Conservation (phyloP, 2,113 vertebrate genomes). For the Triplophysa tibetana region DNA sequence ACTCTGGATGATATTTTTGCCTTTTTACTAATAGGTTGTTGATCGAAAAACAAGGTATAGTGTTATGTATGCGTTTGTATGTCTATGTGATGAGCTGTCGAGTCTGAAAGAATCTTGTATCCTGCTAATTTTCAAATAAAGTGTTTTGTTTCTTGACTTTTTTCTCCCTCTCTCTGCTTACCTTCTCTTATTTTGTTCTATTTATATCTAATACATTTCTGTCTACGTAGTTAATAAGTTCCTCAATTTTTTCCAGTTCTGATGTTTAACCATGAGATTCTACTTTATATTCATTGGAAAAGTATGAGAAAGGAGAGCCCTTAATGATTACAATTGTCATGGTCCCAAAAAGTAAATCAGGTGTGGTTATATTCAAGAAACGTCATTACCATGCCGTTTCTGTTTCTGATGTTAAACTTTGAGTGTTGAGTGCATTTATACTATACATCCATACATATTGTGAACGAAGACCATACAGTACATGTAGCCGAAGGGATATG, state of each 20-base stretch:
- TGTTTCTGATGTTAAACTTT: background rate
- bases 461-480: background rate
- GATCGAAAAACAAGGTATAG: constrained; percentile 2
- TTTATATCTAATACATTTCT: constrained; percentile 33
- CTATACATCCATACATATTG: background rate
- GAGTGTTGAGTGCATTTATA: background rate
- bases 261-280: background rate
- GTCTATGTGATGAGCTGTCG: constrained; percentile 16
- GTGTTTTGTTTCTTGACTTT: background rate
- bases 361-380: too few species aligned
- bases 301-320: too few species aligned
- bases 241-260: background rate
- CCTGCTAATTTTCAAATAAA: constrained; percentile 20
- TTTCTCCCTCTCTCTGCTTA: background rate
- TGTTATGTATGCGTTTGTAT: constrained; percentile 17
- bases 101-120: constrained; percentile 18
- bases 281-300: background rate
- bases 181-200: background rate
- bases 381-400: too few species aligned
- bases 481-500: background rate
- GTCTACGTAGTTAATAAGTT: constrained; percentile 3
- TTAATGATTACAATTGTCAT: too few species aligned
- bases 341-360: too few species aligned
- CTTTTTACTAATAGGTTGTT: background rate
- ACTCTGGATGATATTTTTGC: background rate